Base-by-base conservation (phyloP, 2,797 vertebrate genomes). In the Peromyscus aztecus region DNA sequence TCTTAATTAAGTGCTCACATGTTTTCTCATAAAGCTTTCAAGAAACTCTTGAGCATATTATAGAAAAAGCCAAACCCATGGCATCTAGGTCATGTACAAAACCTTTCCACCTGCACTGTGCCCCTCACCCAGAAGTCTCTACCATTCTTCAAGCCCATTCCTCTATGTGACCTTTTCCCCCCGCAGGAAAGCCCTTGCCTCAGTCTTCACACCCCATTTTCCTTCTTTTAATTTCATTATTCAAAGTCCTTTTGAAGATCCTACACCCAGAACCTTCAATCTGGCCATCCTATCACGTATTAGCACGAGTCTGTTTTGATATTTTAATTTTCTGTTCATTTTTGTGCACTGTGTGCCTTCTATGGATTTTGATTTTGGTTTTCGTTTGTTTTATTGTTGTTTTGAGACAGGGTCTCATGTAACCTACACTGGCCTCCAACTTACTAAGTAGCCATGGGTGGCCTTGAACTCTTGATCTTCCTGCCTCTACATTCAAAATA, bases 271-370 rank as follows among this genome's bases (percentile, higher is more conserved):
- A 55, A 65, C 63, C 86, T 78, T 65, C 67, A 59, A 40, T 55
- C 43, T 55, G 37, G 55, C 69, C 40, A 86, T 67, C 46, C 23
- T 40, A 13, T 87, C 88, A 69, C 29, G 65, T 96, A 69, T 61
- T 65, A 73, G 46, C 90, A 85, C 75, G 71, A 71, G 71, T 93
- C 17, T 92, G 55, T 31, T 89, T 71, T 23, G 78, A 85, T 85
- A 76, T 55, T 85, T 84, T n/a, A 69, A 81, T 94, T 89, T 93
- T 91, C 90, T 96, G 7, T 29, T 71, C 3, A 65, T 83, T 89
- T 43, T 61, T 86, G 23, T 85, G 49, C 24, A 67, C 1, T 31
- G 9, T 94, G 65, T 85, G 19, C 61, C 34, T 81, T 31, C 23
- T 49, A 37, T 37, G 78, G 52, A 55, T 81, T 76, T 76, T 76